phyloP scores from a whole-genome alignment of 1,140 invertebrate species.

The Ruditapes philippinarum region DNA sequence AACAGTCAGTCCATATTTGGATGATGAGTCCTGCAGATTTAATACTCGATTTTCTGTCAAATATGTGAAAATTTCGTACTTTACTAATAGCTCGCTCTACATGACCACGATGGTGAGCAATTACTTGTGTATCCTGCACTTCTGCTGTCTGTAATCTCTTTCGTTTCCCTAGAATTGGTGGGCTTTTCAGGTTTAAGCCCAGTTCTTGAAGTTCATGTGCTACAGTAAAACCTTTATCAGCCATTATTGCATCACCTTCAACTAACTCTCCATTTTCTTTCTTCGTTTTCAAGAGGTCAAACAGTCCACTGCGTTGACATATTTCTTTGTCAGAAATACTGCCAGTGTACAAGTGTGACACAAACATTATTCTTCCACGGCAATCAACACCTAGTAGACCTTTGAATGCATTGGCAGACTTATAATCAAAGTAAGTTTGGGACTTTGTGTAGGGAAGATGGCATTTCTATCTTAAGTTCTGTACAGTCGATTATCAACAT shows the following conservation, averaged over 20 bases:
- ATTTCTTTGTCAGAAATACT: conserved; percentile 10
- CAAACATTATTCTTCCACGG: background rate
- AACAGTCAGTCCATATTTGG: conserved; percentile 26
- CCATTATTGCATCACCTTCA: background rate
- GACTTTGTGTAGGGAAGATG: conserved; percentile 9
- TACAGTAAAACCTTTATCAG: background rate
- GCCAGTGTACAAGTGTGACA: conserved; percentile 8
- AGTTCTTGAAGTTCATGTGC: background rate
- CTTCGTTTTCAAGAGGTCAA: conserved; percentile 5
- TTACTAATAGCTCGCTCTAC: conserved; percentile 8
- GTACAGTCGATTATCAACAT: conserved; percentile 42
- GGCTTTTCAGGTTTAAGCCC: background rate
- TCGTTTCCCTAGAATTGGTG: conserved; percentile 24
- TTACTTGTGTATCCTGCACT: conserved; percentile 22
- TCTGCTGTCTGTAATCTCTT: conserved; percentile 9
- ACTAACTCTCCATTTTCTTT: background rate
- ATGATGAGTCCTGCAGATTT: background rate
- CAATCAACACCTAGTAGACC: background rate
- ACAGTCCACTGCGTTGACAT: background rate
- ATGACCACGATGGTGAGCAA: conserved; percentile 1
- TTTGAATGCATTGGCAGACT: background rate
- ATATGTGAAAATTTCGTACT: conserved; percentile 23
- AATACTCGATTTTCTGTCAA: background rate
- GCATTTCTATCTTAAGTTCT: conserved; percentile 24
- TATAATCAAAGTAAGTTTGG: background rate